Evolutionary conservation across 2,797 vertebrate species (phyloP), one percentile per base, ranked within the genome.

Genomic region (Semaprochilodus insignis): DNA sequence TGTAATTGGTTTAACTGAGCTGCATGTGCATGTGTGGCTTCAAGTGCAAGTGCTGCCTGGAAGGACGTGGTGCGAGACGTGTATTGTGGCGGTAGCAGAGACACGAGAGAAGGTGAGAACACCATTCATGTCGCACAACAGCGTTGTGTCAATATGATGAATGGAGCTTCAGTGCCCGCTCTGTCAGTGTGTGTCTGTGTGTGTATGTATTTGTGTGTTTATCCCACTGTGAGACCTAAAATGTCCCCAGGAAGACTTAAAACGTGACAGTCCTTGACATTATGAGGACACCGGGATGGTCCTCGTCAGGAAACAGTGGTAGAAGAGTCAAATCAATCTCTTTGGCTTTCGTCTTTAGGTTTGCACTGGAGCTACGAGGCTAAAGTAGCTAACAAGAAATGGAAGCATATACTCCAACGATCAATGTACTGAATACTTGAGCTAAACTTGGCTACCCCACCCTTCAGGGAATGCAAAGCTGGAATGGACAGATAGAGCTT

Each of bases 81-180:
- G 51, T 65, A 74, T 52, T 75, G 72, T 76, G 34, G 70, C 48
- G 10, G 34, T 48, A 40, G 13, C 66, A 23, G 40, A 40, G 7
- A 40, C 40, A 70, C 31, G 8, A 70, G 66, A 70, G n/a, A 70
- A 48, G 31, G 63, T 66, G 63, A 66, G 40, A 70, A 70, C 21
- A 13, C 51, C 48, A 67, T 52, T 81, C 51, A 55, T 25, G 81
- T 83, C 67, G 57, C 60, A 83, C 67, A 82, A 63, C 31, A 31
- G 31, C 76, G 55, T 52, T 17, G 40, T 78, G 69, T 71, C 76
- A 83, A 19, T 59, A 67, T 83, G 76, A 83, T 74, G 76, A 83
- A 78, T 83, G 76, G 55, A 78, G 51, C 21, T 8, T 48, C 76
- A 48, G 48, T 78, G 57, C 57, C 67, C 31, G 62, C 51, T 77